These are phyloP conservation scores for Ips typographus DNA, from an alignment of 1,140 invertebrate genomes.

Conservation along the genomic window DNA sequence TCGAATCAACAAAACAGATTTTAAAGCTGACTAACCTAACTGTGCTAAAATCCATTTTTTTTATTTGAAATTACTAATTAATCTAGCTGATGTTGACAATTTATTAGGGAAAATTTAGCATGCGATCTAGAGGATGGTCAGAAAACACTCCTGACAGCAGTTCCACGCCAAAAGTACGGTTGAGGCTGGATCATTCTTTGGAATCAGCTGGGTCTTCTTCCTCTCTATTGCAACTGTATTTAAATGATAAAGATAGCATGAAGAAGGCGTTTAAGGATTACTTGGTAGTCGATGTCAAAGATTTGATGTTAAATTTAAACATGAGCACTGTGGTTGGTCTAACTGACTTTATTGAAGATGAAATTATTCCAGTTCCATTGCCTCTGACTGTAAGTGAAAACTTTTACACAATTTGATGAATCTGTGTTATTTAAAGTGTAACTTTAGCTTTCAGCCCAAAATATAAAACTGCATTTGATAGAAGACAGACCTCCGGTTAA, in stretches of 20 bases:
- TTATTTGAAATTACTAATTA: background rate
- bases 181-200: slow-evolving; percentile 64
- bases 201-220: slow-evolving; percentile 32
- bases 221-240: slow-evolving; percentile 41
- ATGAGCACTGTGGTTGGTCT: slow-evolving; percentile 80
- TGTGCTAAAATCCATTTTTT: too few relatives aligned
- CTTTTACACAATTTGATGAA: slow-evolving; percentile 2
- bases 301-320: slow-evolving; percentile 69
- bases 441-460: slow-evolving; percentile 65
- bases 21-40: too few relatives aligned
- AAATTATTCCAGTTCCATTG: slow-evolving; percentile 74
- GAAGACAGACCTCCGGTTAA: slow-evolving; percentile 81
- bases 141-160: slow-evolving; percentile 56
- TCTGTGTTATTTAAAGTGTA: background rate
- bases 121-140: slow-evolving; percentile 69
- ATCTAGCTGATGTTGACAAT: background rate
- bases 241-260: slow-evolving; percentile 53
- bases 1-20: too few relatives aligned
- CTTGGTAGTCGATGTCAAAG: slow-evolving; percentile 65
- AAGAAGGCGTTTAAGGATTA: slow-evolving; percentile 52
- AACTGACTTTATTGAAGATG: slow-evolving; percentile 82
- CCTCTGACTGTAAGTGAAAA: slow-evolving; percentile 67
- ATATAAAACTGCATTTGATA: slow-evolving; percentile 67
- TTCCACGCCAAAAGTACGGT: slow-evolving; percentile 48
- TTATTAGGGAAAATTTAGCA: slow-evolving; percentile 68